phyloP scores from a whole-genome alignment of 2,888 invertebrate species.

The Crepidodera aurea region DNA sequence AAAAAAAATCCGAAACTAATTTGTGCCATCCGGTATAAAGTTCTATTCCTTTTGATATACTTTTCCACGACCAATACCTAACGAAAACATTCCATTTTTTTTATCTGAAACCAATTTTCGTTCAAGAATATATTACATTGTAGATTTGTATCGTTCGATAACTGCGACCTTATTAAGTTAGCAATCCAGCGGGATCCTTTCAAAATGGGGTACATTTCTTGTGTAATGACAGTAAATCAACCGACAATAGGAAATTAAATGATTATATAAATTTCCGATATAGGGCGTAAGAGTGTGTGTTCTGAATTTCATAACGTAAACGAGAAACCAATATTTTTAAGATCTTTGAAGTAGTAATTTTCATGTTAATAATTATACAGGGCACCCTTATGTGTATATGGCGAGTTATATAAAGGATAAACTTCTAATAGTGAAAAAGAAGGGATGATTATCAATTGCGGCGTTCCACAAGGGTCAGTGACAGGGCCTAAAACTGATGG shows the following conservation, averaged over 20 bases:
- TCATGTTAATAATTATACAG: too few relatives aligned
- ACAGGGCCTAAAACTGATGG: too few relatives aligned
- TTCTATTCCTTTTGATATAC: slow-evolving; percentile 18
- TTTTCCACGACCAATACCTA: slow-evolving; percentile 11
- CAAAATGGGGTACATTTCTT: slow-evolving; percentile 22
- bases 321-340: too few relatives aligned
- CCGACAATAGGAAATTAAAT: slow-evolving; percentile 34
- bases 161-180: slow-evolving; percentile 31
- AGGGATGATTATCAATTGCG: too few relatives aligned
- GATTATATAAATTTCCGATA: slow-evolving; percentile 32
- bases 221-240: slow-evolving; percentile 32
- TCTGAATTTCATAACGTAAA: not conserved
- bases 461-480: too few relatives aligned
- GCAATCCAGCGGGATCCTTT: slow-evolving; percentile 34
- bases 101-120: slow-evolving; percentile 28
- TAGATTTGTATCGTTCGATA: slow-evolving; percentile 32
- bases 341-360: too few relatives aligned
- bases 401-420: too few relatives aligned
- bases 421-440: too few relatives aligned
- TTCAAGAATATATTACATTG: slow-evolving; percentile 24
- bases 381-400: too few relatives aligned
- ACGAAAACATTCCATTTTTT: slow-evolving; percentile 14
- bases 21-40: too few relatives aligned
- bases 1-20: too few relatives aligned
- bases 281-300: not conserved